Base-by-base conservation (phyloP, 1,140 invertebrate genomes). In the Monomorium pharaonis region DNA sequence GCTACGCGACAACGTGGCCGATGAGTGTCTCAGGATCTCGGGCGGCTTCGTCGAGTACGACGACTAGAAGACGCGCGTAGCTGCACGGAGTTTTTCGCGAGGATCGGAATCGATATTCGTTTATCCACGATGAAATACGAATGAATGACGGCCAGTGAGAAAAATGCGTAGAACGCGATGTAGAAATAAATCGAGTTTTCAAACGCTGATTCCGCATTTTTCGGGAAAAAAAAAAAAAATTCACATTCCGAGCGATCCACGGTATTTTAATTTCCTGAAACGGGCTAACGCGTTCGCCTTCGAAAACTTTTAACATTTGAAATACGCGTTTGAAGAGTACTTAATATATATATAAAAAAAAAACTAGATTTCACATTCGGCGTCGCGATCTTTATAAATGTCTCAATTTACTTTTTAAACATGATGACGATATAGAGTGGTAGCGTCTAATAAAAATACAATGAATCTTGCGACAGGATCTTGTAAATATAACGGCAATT, bases 401-500 rank as follows among this genome's bases (percentile, higher is more conserved):
- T 74, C 30, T 37, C 18, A 63, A 63, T 89, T 51, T 76, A 77
- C 84, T 77, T 88, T 88, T 42, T 72, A 49, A 72, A 76, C 47
- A 47, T 49, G 37, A 60, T 60, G 65, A 42, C 51, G 10, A n/a
- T n/a, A n/a, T n/a, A 69, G 16, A 56, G 27, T 24, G 47, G n/a
- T 12, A 10, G 27, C 6, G 24, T 51, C 30, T 72, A 44, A 77
- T 54, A 74, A 72, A 51, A 60, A n/a, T n/a, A n/a, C n/a, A 0
- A n/a, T 6, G n/a, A 58, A 37, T 49, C 14, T 42, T 47, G 16
- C 37, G 62, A 63, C 27, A n/a, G 37, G 18, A 56, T 85, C 33
- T 10, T 90, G 85, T 89, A 89, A 76, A 89, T 87, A 89, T 51
- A 60, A 85, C 5, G 30, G n/a, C 44, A 60, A 65, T 37, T 33